Conservation (phyloP, 1,140 invertebrate species). For the Drosophila paulistorum region DNA sequence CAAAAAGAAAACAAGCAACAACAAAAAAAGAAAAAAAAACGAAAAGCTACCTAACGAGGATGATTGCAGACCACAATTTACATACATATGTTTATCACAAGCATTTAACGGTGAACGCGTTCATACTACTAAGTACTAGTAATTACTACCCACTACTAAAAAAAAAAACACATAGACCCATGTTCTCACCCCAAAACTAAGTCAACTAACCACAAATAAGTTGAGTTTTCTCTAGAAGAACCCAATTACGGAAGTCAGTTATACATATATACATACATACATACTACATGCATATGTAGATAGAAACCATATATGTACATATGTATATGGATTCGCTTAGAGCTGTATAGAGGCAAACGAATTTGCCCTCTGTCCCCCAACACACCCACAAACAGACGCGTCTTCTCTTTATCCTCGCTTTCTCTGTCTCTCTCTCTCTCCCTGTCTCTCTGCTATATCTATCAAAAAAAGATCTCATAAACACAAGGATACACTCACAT, state of each 20-base stretch:
- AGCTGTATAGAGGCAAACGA: constrained; percentile 11
- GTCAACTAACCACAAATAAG: constrained; percentile 15
- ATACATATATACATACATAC: background rate
- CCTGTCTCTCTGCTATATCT: background rate
- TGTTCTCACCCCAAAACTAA: constrained; percentile 3
- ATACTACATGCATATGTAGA: background rate
- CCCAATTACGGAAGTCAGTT: constrained; percentile 11
- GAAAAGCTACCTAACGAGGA: constrained; percentile 20
- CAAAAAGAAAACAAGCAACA: constrained; percentile 33
- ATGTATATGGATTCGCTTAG: constrained; percentile 8
- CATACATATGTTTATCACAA: background rate
- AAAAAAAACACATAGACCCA: background rate
- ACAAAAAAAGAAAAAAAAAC: constrained; percentile 25
- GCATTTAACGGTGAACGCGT: constrained; percentile 33
- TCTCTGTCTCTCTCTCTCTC: constrained; percentile 10
- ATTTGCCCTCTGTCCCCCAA: constrained; percentile 4
- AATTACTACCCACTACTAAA: constrained; percentile 1
- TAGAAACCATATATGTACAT: background rate
- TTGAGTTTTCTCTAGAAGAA: constrained; percentile 13
- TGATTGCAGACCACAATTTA: constrained; percentile 21
- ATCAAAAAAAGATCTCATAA: too few relatives aligned
- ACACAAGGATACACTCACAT: background rate
- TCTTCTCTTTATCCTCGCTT: background rate
- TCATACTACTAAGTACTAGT: background rate
- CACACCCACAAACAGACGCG: constrained; percentile 3